A percentile compares a stretch with the other conserved stretches of the same genome.
These are phyloP conservation scores for Hestina assimilis DNA, from an alignment of 1,140 invertebrate genomes.

Conservation along the genomic window DNA sequence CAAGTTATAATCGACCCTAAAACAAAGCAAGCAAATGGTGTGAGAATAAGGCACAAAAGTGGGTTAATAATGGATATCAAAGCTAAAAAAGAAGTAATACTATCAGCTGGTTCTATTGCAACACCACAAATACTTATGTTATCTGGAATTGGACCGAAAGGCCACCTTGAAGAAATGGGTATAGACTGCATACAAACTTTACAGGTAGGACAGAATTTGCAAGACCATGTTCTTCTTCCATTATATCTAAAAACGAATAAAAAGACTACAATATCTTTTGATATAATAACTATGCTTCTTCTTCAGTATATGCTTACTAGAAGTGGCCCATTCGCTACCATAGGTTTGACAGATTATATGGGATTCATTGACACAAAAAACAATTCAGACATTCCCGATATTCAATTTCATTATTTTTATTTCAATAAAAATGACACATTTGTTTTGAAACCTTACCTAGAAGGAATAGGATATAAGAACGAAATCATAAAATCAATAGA, in stretches of 20 bases:
- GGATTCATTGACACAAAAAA: conserved; percentile 53
- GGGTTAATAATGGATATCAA: conserved; percentile 43
- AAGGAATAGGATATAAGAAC: conserved; percentile 65
- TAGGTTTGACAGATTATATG: conserved; percentile 55
- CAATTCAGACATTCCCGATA: conserved; percentile 45
- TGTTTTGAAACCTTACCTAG: conserved; percentile 36
- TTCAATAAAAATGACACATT: conserved; percentile 44
- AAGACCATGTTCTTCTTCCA: conserved; percentile 79
- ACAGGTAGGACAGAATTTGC: conserved; percentile 86
- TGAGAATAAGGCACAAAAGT: conserved; percentile 54
- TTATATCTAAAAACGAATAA: conserved; percentile 52
- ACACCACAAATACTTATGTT: conserved; percentile 77
- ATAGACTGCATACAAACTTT: conserved; percentile 79
- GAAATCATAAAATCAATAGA: conserved; percentile 62
- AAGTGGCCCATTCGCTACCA: conserved; percentile 46
- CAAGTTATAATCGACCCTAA: conserved; percentile 52
- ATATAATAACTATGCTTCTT: conserved; percentile 35
- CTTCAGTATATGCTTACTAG: conserved; percentile 56
- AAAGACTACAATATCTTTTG: conserved; percentile 26
- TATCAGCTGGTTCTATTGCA: conserved; percentile 78
- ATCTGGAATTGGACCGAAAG: conserved; percentile 70
- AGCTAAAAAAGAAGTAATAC: conserved; percentile 77
- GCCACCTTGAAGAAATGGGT: conserved; percentile 55
- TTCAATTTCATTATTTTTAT: conserved; percentile 58
- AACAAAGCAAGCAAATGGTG: conserved; percentile 44